Conservation (phyloP, 1,140 invertebrate species). For the Drosophila pachea region DNA sequence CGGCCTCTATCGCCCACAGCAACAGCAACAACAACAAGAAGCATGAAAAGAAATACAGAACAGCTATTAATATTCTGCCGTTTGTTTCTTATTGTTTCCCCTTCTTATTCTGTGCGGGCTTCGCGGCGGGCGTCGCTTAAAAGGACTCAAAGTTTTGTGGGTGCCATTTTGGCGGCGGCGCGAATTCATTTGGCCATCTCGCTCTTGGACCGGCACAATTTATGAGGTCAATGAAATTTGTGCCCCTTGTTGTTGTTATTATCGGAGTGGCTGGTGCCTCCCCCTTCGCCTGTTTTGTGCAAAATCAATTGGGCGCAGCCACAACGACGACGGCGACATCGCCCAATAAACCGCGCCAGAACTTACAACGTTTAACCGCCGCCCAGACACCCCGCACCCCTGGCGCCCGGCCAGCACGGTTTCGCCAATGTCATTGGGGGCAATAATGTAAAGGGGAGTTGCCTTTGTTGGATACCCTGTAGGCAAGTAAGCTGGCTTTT, state of each 20-base stretch:
- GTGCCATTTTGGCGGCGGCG: slow-evolving; percentile 48
- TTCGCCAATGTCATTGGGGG: slow-evolving; percentile 67
- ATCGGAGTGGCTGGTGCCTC: neutral
- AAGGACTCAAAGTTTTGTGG: slow-evolving; percentile 52
- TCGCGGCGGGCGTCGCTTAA: slow-evolving; percentile 33
- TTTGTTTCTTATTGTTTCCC: slow-evolving; percentile 31
- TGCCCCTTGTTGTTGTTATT: slow-evolving; percentile 31
- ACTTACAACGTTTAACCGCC: neutral
- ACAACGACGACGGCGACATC: slow-evolving; percentile 54
- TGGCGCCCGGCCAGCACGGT: neutral
- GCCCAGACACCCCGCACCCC: neutral
- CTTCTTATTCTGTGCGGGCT: slow-evolving; percentile 9
- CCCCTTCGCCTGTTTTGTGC: slow-evolving; percentile 3
- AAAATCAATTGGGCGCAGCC: slow-evolving; percentile 50
- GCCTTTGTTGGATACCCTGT: slow-evolving; percentile 10
- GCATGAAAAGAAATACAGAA: neutral
- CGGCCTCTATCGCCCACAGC: neutral
- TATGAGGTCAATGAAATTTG: slow-evolving; percentile 76
- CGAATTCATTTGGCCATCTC: slow-evolving; percentile 10
- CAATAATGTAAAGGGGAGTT: slow-evolving; percentile 38
- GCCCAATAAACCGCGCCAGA: slow-evolving; percentile 39
- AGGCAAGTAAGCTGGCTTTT: no score
- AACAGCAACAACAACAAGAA: slow-evolving; percentile 1
- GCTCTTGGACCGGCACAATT: slow-evolving; percentile 51
- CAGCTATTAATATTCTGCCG: slow-evolving; percentile 42